Base-by-base conservation (phyloP, 2,888 invertebrate species). In the Empis stercorea region DNA sequence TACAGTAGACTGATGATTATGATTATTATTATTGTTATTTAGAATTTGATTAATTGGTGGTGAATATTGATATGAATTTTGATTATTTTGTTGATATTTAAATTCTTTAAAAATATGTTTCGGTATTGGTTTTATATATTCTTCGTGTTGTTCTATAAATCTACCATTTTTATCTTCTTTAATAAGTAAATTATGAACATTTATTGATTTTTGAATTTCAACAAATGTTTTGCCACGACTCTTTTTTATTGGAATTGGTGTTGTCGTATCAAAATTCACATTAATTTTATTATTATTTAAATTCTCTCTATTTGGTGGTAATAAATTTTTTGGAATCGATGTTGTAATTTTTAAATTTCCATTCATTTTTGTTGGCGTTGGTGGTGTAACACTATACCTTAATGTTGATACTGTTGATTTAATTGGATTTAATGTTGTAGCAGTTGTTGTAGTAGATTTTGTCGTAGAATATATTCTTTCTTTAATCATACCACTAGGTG, bases 121-220 rank as follows among this genome's bases (percentile, higher is more conserved):
- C 42, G 37, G 16, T 30, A 37, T 54, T 68, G 5, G 49, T 41
- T 45, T 43, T 13, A 42, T 16, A 30, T 51, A 52, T 20, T 62
- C 64, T 50, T 68, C 66, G 46, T 66, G 65, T 46, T 64, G 62
- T 51, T 64, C 65, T 6, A 65, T 54, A 32, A 63, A 43, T 2
- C 55, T 59, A 0, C 66, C 66, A 40, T 65, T 61, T 40, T 59
- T 61, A 48, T 64, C 55, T 38, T 58, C 68, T 3, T 71, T 65
- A 10, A 69, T 62, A 14, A 68, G 61, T 44, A 66, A 63, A 51
- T 71, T 70, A 51, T 65, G 63, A 13, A 70, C 57, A 57, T 70
- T 60, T 15, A 81, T 66, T 1, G 81, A 81, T 61, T 80, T 72
- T 56, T 81, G 80, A 4, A 83, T 65, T 66, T 82, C 80, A 2